Base-by-base conservation (phyloP, 2,888 invertebrate species). In the Acleris holmiana region DNA sequence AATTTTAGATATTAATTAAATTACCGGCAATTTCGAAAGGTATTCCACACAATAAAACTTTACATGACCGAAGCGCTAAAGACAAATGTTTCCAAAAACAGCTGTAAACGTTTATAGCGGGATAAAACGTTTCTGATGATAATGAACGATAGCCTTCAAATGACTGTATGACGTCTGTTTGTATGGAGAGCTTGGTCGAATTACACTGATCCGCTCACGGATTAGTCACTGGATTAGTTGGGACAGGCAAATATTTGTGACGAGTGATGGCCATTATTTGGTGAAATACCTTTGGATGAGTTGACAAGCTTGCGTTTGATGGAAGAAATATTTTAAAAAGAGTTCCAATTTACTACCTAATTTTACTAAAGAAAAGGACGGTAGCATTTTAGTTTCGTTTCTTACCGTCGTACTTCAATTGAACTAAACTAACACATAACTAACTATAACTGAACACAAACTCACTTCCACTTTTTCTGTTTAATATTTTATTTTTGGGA, bases 221-320 rank as follows among this genome's bases (percentile, higher is more conserved):
- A 79, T 83, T 79, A 82, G 55, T 57, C 57, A 50, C 47, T 15
- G 35, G 65, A 60, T 65, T 60, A 65, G 17, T 35, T 44, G 21
- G 35, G 67, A 68, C 66, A 63, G 57, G 76, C 69, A 83, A 83
- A 83, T 81, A 82, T 82, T 81, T 82, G 77, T 76, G 74, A 72
- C 72, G 69, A 59, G 62, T 53, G 62, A 65, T 68, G 71, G 73
- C 66, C 73, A 74, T 72, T 63, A 61, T 73, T 69, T 71, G 66
- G 69, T 69, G 72, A 74, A 44, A 41, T 44, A 23, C 44, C 23
- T 44, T 44, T 44, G 41, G 54, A 54, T 10, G 40, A 18, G 40
- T 40, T 53, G 35, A 40, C 29, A 35, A 13, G 35, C 29, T 18
- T 6, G 5, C 15, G 51, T 44, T 4, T 17, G 0, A 6, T 41